Evolutionary conservation across 1,140 invertebrate species (phyloP).

Genomic region (Dendrolimus kikuchii): DNA sequence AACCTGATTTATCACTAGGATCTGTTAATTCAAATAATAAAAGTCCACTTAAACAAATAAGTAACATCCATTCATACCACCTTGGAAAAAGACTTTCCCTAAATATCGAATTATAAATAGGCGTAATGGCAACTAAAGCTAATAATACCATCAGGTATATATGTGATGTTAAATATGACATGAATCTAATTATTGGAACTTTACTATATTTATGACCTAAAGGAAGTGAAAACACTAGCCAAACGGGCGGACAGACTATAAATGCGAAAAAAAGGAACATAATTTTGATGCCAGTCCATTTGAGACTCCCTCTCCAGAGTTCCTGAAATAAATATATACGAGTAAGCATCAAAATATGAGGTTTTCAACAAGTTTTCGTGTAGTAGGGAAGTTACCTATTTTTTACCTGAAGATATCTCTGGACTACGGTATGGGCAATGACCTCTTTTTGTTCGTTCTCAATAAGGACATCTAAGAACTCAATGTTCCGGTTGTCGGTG

Average conservation of each 20-base stretch:
- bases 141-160: conserved; percentile 97
- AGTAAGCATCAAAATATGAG: conserved; percentile 6
- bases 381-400: conserved; percentile 65
- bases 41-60: conserved; percentile 96
- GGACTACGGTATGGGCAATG: conserved; percentile 90
- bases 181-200: conserved; percentile 98
- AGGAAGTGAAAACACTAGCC: conserved; percentile 96
- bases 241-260: conserved; percentile 94
- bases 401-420: conserved; percentile 88
- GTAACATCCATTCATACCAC: conserved; percentile 97
- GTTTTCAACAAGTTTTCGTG: conserved; percentile 20
- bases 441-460: conserved; percentile 99
- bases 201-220: conserved; percentile 96
- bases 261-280: conserved; percentile 93
- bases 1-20: conserved; percentile 94
- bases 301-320: conserved; percentile 95
- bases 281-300: conserved; percentile 96
- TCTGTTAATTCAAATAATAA: conserved; percentile 97
- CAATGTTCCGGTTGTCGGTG: conserved; percentile 91
- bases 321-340: conserved; percentile 78
- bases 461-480: conserved; percentile 97
- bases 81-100: conserved; percentile 82
- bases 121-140: conserved; percentile 91
- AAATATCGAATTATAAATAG: conserved; percentile 85
- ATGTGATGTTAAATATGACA: conserved; percentile 98